Evolutionary conservation across 2,113 vertebrate species (phyloP).

Genomic region (Charina bottae): DNA sequence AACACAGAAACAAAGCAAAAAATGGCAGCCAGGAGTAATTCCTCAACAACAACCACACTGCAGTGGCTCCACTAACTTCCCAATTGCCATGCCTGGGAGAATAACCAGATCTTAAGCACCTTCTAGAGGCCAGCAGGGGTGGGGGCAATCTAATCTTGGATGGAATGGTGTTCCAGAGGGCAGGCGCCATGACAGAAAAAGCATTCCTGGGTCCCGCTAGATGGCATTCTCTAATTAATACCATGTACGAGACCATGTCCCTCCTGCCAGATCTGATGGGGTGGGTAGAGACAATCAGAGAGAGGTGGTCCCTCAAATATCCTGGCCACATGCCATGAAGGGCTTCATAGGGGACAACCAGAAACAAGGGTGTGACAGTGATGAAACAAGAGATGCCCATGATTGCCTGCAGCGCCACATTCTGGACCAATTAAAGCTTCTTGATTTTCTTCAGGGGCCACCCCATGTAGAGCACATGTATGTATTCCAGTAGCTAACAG

Average conservation of each 20-base stretch:
- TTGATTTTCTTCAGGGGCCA: not conserved
- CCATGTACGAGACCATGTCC: not conserved
- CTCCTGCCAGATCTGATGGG: not conserved
- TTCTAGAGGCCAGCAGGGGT: not conserved
- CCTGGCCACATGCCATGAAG: not conserved
- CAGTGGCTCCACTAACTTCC: not conserved
- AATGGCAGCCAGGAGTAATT: not conserved
- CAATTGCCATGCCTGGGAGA: not conserved
- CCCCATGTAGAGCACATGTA: not conserved
- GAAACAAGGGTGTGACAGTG: not conserved
- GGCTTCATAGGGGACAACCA: not conserved
- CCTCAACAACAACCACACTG: not conserved
- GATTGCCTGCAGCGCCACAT: not conserved
- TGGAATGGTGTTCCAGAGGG: not conserved
- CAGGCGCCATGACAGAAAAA: not conserved
- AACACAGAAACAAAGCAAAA: not conserved
- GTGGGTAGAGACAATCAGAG: not conserved
- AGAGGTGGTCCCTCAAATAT: not conserved
- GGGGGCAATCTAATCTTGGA: not conserved
- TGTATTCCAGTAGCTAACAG: not conserved
- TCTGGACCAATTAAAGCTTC: not conserved
- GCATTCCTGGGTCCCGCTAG: not conserved
- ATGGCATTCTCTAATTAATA: not conserved
- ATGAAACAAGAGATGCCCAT: not conserved
- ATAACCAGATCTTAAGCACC: not conserved